Evolutionary conservation across 2,797 vertebrate genomes (phyloP), one percentile per base, ranked within the genome.

Genomic region (Ceyx erithaca): DNA sequence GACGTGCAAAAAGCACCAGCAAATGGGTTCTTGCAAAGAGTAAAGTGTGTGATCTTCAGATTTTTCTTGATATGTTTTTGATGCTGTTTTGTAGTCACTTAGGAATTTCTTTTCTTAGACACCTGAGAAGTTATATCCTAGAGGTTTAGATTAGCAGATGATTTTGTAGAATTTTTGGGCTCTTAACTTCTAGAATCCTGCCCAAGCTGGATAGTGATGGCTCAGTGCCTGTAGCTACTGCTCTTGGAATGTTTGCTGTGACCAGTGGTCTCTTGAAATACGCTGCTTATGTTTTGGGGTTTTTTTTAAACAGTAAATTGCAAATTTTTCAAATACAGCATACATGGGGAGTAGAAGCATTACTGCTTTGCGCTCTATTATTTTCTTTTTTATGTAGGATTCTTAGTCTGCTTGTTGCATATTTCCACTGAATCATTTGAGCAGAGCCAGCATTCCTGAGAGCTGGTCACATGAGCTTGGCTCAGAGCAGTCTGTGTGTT

Each of bases 361-460:
- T 94, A 75, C 77, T 45, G 82, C 54, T 90, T 91, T 92, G 57
- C 35, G 14, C n/a, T 92, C 40, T 7, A 9, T 49, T 69, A 26
- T 69, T 68, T 89, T 91, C 66, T 73, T 95, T 45, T 77, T 87
- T 84, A 64, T 84, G 46, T 69, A 72, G 64, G 49, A 30, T 93
- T 95, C 40, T 77, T 79, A 4, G 45, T 70, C 30, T 92, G 61
- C 92, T 91, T 91, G 78, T 82, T 82, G 48, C 2, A 15, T 87
- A 59, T 91, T 78, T 89, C 35, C 41, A 85, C 64, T 76, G 70
- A 87, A 95, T 91, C 82, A 78, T 41, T 58, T 9, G 26, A 91
- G 80, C 80, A 31, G 46, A 71, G 90, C 89, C 10, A 86, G 91
- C 95, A 92, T 97, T 97, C 95, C 89, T 68, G 71, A 33, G 85